Evolutionary conservation across 2,888 invertebrate species (phyloP).

Genomic region (Piscicola geometra): DNA sequence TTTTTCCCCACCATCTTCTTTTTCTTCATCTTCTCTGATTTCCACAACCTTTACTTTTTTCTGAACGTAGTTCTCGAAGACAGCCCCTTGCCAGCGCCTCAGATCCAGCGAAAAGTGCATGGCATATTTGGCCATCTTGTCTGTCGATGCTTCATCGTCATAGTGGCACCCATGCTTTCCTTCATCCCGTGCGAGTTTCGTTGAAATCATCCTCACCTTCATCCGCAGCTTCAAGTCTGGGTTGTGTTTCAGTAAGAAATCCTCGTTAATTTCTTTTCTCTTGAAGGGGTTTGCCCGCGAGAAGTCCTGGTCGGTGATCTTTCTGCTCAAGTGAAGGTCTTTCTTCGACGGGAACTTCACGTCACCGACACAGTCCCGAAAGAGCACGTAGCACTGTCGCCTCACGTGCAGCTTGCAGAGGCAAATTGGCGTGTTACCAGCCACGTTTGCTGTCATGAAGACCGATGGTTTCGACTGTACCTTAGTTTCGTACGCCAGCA

Average conservation of each 20-base stretch:
- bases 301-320: neutral
- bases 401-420: slow-evolving; percentile 9
- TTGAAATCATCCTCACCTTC: slow-evolving; percentile 5
- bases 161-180: slow-evolving; percentile 11
- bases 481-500: slow-evolving; percentile 2
- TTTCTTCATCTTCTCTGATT: neutral
- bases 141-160: neutral
- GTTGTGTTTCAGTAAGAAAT: slow-evolving; percentile 16
- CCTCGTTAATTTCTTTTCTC: neutral
- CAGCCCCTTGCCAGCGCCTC: slow-evolving; percentile 5
- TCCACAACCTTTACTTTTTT: neutral
- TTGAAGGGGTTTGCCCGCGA: neutral
- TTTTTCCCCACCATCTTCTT: neutral
- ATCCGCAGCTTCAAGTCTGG: slow-evolving; percentile 6
- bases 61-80: neutral
- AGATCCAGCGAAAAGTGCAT: slow-evolving; percentile 27
- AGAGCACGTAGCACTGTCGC: slow-evolving; percentile 1
- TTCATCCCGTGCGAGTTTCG: neutral
- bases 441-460: slow-evolving; percentile 25
- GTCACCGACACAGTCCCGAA: slow-evolving; percentile 20
- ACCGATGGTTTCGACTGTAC: neutral
- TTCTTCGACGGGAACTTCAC: slow-evolving; percentile 22
- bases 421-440: slow-evolving; percentile 14
- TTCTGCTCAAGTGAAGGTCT: neutral
- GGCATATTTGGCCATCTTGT: slow-evolving; percentile 13